Base-by-base conservation (phyloP, 2,113 vertebrate species). In the Irena cyanogastra region DNA sequence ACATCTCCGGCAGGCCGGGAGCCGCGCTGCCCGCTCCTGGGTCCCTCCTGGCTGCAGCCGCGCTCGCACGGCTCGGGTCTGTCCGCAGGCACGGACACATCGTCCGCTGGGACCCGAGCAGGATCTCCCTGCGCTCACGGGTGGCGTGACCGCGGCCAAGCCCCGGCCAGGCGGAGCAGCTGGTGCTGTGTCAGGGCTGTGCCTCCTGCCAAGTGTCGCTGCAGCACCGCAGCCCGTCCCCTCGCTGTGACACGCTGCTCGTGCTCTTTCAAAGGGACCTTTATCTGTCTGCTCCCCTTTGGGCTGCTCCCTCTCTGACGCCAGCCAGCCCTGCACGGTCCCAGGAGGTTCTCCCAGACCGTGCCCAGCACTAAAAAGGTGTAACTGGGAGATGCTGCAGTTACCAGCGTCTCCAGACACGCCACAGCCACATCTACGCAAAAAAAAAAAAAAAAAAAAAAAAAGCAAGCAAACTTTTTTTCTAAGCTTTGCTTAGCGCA, bases 71-170 rank as follows among this genome's bases (percentile, higher is more conserved):
- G 27, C 37, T 70, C 50, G 1, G 1, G 2, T 33, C 33, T 35
- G 47, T 37, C 27, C 66, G 7, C 44, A 11, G 0, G 42, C 35
- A 26, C n/a, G 31, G 7, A 59, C 3, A n/a, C n/a, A n/a, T n/a
- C n/a, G n/a, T n/a, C n/a, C n/a, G n/a, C 16, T 9, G 26, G 28
- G 70, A 35, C 17, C 37, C 0, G 1, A 77, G 63, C 45, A n/a
- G 66, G 17, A 66, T 17, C 24, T 57, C 65, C 71, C 54, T 12
- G 27, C 30, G 24, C 75, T 27, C 75, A 10, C 44, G 33, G 18
- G 12, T 3, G 63, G 39, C 3, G 10, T 1, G 31, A 19, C 0
- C 10, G 8, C 0, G 3, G 74, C 15, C 33, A 63, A 0, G 37
- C 47, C 61, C 59, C 21, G 23, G 20, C 21, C 68, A 4, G 12